Evolutionary conservation across 2,888 invertebrate genomes (phyloP).

Genomic region (Pachycephus smyrnensis): DNA sequence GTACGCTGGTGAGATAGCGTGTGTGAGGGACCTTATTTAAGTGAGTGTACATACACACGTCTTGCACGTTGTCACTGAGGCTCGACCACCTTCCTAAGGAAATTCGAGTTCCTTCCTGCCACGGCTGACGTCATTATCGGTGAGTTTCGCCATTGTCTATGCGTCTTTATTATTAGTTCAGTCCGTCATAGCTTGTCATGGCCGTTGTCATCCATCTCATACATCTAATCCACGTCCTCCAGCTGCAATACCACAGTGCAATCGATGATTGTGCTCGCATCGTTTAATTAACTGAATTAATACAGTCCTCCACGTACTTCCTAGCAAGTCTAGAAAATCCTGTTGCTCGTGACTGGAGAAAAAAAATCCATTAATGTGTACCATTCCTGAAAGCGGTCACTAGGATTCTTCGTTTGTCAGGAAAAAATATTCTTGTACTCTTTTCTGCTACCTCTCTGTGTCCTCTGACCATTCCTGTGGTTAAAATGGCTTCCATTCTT

Average conservation of each 20-base stretch:
- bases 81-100: slow-evolving; percentile 33
- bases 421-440: no score
- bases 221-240: background rate
- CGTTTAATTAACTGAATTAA: background rate
- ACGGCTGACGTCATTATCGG: slow-evolving; percentile 63
- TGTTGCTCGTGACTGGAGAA: background rate
- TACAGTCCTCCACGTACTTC: background rate
- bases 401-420: no score
- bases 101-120: slow-evolving; percentile 57
- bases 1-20: slow-evolving; percentile 33
- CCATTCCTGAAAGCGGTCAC: background rate
- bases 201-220: background rate
- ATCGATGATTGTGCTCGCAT: background rate
- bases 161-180: background rate
- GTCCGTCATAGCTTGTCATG: background rate
- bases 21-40: background rate
- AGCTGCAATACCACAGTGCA: background rate
- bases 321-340: background rate
- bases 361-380: no score
- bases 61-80: background rate
- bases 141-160: slow-evolving; percentile 39
- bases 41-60: background rate
- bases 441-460: no score
- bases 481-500: background rate
- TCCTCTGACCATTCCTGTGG: background rate